phyloP scores from a whole-genome alignment of 2,797 vertebrate species.

The Micrastur ruficollis region DNA sequence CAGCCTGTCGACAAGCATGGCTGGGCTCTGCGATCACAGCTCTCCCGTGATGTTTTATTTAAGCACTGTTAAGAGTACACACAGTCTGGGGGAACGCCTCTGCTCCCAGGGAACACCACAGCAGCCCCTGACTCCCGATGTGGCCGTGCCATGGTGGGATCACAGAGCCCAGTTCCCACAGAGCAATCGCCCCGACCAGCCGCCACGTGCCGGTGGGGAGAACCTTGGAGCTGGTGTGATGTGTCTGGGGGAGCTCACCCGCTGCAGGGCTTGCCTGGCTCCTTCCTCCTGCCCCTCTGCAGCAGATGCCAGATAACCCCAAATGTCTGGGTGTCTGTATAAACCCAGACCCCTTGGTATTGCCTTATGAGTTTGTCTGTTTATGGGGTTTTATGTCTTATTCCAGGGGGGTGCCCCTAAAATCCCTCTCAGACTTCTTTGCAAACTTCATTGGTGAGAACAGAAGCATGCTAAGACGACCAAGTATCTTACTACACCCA shows the following conservation, averaged over 20 bases:
- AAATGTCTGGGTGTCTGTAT: not conserved
- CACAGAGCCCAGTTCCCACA: accelerated
- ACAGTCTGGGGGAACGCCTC: not conserved
- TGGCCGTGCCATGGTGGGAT: accelerated
- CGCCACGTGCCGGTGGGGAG: accelerated
- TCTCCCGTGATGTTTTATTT: conserved; percentile 55
- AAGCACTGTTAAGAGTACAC: conserved; percentile 55
- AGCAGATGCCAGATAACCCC: not conserved
- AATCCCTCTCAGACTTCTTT: not conserved
- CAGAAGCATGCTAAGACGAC: not conserved
- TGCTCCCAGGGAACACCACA: not conserved
- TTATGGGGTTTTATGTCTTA: accelerated
- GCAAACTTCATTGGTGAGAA: not conserved
- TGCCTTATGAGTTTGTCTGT: not conserved
- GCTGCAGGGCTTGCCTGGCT: not conserved
- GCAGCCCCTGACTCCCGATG: not conserved
- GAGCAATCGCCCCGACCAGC: not conserved
- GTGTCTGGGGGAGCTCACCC: not conserved
- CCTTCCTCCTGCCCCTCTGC: not conserved
- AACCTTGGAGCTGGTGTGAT: not conserved
- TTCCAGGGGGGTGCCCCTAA: not conserved
- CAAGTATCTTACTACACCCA: not conserved
- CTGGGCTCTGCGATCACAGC: conserved; percentile 43
- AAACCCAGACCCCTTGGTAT: not conserved
- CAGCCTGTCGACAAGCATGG: not conserved